A percentile compares a stretch with the other conserved stretches of the same genome.
Conservation (phyloP, 2,888 invertebrate species). For the Emesis russula region DNA sequence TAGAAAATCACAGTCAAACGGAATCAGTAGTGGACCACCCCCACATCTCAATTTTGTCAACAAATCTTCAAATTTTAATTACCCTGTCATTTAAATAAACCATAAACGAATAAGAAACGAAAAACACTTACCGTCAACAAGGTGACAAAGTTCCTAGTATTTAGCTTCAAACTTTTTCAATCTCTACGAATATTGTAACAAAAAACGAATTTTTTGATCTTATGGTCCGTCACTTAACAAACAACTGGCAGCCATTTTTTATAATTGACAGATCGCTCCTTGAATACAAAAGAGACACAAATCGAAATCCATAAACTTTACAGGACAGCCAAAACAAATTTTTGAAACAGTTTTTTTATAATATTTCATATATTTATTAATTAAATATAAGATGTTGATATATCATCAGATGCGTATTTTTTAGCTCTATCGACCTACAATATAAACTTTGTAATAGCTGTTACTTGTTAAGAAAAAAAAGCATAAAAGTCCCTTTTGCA, state of each 20-base stretch:
- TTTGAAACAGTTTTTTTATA: conserved; percentile 50
- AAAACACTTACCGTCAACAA: conserved; percentile 80
- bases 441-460: conserved; percentile 58
- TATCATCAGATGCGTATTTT: conserved; percentile 50
- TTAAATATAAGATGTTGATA: conserved; percentile 53
- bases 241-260: conserved; percentile 44
- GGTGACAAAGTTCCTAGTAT: conserved; percentile 77
- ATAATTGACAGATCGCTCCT: conserved; percentile 35
- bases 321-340: conserved; percentile 52
- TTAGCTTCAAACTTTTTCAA: conserved; percentile 61
- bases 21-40: conserved; percentile 80
- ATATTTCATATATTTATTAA: conserved; percentile 58
- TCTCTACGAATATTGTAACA: conserved; percentile 2
- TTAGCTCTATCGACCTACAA: conserved; percentile 50
- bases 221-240: background rate
- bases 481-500: conserved; percentile 62
- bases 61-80: conserved; percentile 63
- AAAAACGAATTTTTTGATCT: background rate
- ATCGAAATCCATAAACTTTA: conserved; percentile 47
- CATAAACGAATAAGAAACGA: conserved; percentile 62
- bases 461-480: conserved; percentile 52
- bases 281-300: conserved; percentile 48
- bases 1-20: conserved; percentile 76
- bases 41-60: conserved; percentile 59
- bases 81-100: conserved; percentile 55